These are phyloP conservation scores for Drosophila subquinaria DNA, from an alignment of 2,888 invertebrate genomes.

Conservation along the genomic window DNA sequence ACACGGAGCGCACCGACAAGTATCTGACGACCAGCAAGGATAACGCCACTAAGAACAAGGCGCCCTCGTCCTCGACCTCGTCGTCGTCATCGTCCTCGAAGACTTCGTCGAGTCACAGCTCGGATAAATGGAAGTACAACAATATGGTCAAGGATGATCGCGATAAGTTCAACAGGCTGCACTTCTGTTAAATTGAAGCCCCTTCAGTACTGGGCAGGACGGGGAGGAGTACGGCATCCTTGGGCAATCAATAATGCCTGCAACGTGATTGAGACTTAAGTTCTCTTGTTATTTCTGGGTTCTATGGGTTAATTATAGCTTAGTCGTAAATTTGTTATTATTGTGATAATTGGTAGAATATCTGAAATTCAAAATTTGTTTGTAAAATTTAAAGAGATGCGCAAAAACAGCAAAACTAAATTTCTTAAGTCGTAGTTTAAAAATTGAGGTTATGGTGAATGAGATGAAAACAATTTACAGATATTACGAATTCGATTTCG, in stretches of 20 bases:
- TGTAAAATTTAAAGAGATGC: conserved; percentile 45
- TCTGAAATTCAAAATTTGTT: conserved; percentile 20
- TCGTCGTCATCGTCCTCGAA: conserved; percentile 18
- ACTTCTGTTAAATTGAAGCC: conserved; percentile 77
- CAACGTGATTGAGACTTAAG: conserved; percentile 47
- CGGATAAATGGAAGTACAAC: conserved; percentile 85
- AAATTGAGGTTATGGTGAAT: not conserved
- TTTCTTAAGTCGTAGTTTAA: not conserved
- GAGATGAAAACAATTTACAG: not conserved
- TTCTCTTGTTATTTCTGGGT: conserved; percentile 42
- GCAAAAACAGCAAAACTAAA: conserved; percentile 33
- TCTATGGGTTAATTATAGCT: conserved; percentile 41
- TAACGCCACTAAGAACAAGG: conserved; percentile 34
- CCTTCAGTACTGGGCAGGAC: not conserved
- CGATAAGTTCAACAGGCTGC: conserved; percentile 83
- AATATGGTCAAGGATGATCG: conserved; percentile 84
- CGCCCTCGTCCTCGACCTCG: conserved; percentile 18
- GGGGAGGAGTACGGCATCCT: not conserved
- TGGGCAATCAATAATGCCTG: conserved; percentile 11
- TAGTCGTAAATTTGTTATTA: conserved; percentile 37
- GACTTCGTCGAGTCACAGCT: conserved; percentile 19
- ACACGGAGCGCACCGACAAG: conserved; percentile 83
- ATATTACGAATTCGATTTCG: not conserved
- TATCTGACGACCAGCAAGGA: conserved; percentile 68
- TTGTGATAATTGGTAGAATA: conserved; percentile 21